phyloP scores from a whole-genome alignment of 2,888 invertebrate genomes.

The Apantesis nais region DNA sequence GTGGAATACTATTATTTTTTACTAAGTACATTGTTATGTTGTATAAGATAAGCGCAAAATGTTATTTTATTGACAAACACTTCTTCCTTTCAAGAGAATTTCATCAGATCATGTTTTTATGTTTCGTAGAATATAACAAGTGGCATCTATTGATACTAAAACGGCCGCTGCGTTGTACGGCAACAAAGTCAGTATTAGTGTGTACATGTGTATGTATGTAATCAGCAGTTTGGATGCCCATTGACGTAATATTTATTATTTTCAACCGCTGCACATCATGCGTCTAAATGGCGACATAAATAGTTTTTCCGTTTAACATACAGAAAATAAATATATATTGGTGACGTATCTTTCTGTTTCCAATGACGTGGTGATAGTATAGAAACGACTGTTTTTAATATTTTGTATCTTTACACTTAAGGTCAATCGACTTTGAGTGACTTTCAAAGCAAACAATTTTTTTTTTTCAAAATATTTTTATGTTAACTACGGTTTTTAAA shows the following conservation, averaged over 20 bases:
- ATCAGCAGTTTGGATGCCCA: slow-evolving; percentile 12
- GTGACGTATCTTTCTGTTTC: slow-evolving; percentile 7
- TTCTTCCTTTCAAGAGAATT: slow-evolving; percentile 28
- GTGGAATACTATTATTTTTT: too few species aligned
- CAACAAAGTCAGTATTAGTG: slow-evolving; percentile 35
- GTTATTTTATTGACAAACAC: neutral
- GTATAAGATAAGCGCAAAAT: neutral
- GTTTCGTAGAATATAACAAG: slow-evolving; percentile 26
- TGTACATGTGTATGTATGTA: slow-evolving; percentile 10
- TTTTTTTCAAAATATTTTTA: neutral
- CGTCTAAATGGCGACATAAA: slow-evolving; percentile 13
- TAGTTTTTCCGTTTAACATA: slow-evolving; percentile 9
- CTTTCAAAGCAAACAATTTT: neutral
- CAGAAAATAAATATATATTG: slow-evolving; percentile 11
- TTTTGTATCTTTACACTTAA: neutral
- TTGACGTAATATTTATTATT: slow-evolving; percentile 37
- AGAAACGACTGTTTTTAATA: neutral
- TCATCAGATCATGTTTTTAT: slow-evolving; percentile 43
- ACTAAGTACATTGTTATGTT: too few species aligned
- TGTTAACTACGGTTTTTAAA: neutral
- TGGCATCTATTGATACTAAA: slow-evolving; percentile 26
- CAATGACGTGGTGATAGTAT: neutral
- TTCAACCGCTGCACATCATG: slow-evolving; percentile 24
- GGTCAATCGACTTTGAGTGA: neutral
- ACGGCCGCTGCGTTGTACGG: slow-evolving; percentile 23